Base-by-base conservation (phyloP, 2,113 vertebrate genomes). In the Tragelaphus imberbis region DNA sequence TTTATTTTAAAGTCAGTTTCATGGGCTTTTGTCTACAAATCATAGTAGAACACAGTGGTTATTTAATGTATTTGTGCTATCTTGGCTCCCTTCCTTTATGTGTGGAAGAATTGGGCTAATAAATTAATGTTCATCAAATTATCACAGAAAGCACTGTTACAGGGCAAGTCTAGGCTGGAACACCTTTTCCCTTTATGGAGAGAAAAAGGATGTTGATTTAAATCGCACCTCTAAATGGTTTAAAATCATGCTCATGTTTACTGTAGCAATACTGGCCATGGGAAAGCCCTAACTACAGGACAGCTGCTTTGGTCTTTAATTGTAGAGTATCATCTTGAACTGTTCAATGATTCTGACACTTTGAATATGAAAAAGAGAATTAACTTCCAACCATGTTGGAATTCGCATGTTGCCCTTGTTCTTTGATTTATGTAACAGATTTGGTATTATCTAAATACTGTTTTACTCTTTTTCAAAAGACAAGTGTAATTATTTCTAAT, bases 391-490 rank as follows among this genome's bases (percentile, higher is more conserved):
- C 15, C 44, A 75, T 14, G 36, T 25, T 77, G 59, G 65, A 75
- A 92, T 61, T 92, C 14, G 7, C n/a, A 94, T 19, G 19, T 56
- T 49, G 25, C 21, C 8, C 36, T 63, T 96, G 15, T 61, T 92
- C 17, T 80, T 61, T 86, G 56, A 92, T 84, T 90, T 87, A 84
- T n/a, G 28, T 68, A 56, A 56, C 65, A 84, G 59, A 51, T 53
- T 68, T 68, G 56, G 3, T 91, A 30, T 96, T 88, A 71, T 71
- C 53, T 84, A 33, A 95, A 88, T 91, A 80, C 2, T 21, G 3
- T 61, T 89, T 80, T 85, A 96, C 55, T 93, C 30, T 68, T 79
- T 95, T 96, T 96, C 61, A 94, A 96, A 94, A 90, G 49, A 17
- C 5, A 65, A 3, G n/a, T 77, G 1, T 86, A 84, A 84, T 56